Percentiles rank a stretch among this genome's conserved stretches.
These are phyloP conservation scores for Siniperca scherzeri DNA, from an alignment of 2,797 vertebrate species.

Conservation along the genomic window DNA sequence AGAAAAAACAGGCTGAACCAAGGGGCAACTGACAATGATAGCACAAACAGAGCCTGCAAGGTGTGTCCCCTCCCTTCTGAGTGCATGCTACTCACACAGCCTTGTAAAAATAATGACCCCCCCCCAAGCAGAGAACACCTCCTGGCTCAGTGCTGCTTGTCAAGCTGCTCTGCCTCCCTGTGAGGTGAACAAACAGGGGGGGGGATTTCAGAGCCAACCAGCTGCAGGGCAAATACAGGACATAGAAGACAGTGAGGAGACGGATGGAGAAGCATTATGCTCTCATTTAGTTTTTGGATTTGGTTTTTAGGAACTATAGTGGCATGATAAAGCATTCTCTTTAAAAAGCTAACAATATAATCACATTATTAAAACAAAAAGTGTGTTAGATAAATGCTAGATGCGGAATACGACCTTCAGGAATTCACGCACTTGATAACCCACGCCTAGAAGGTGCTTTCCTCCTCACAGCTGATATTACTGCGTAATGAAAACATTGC, in stretches of 20 bases:
- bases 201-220: constrained; percentile 32
- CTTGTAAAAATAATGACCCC: constrained; percentile 69
- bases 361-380: neutral
- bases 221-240: constrained; percentile 17
- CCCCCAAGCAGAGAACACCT: constrained; percentile 71
- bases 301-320: neutral
- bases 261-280: neutral
- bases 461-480: constrained; percentile 76
- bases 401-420: constrained; percentile 66
- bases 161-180: constrained; percentile 69
- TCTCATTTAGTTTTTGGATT: neutral
- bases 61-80: constrained; percentile 47
- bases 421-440: constrained; percentile 51
- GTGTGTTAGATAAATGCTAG: constrained; percentile 18
- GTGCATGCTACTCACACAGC: constrained; percentile 49
- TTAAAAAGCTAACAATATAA: neutral
- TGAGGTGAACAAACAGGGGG: constrained; percentile 43
- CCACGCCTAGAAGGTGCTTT: constrained; percentile 69
- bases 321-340: neutral
- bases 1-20: constrained; percentile 31
- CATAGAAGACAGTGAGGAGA: neutral
- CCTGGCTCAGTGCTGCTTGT: constrained; percentile 67
- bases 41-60: constrained; percentile 57
- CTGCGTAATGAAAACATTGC: constrained; percentile 87
- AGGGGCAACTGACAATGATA: constrained; percentile 46